A percentile compares a stretch with the other conserved stretches of the same genome.
These are phyloP conservation scores for Opisthograptis luteolata DNA, from an alignment of 2,888 invertebrate species.

Conservation along the genomic window DNA sequence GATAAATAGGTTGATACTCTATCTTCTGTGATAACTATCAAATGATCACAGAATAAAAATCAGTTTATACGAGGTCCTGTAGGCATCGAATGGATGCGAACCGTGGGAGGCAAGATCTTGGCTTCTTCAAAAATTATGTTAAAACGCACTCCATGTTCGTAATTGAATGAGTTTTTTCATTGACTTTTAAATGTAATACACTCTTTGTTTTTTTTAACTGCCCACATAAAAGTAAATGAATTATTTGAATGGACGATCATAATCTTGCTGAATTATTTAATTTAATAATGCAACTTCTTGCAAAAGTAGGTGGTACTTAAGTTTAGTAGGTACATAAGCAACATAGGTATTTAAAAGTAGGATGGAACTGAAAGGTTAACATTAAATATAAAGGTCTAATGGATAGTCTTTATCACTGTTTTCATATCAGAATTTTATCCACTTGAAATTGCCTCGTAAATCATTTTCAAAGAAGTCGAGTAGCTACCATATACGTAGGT, in stretches of 20 bases:
- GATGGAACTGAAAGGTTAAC: slow-evolving; percentile 9
- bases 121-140: slow-evolving; percentile 61
- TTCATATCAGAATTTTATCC: slow-evolving; percentile 46
- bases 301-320: too few species aligned
- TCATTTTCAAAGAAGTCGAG: slow-evolving; percentile 30
- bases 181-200: slow-evolving; percentile 72
- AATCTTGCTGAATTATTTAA: slow-evolving; percentile 48
- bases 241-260: slow-evolving; percentile 44
- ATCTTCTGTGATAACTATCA: slow-evolving; percentile 35
- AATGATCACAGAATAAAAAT: slow-evolving; percentile 47
- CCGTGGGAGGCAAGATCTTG: slow-evolving; percentile 55
- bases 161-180: slow-evolving; percentile 67
- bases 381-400: slow-evolving; percentile 45
- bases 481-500: slow-evolving; percentile 39
- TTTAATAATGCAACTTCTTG: slow-evolving; percentile 33
- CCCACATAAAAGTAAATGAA: slow-evolving; percentile 46
- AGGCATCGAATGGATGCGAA: slow-evolving; percentile 48
- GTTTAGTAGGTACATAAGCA: background rate
- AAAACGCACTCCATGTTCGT: slow-evolving; percentile 57
- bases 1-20: slow-evolving; percentile 20
- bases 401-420: slow-evolving; percentile 48
- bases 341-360: background rate
- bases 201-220: slow-evolving; percentile 61
- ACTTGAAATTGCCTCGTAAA: slow-evolving; percentile 49
- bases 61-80: slow-evolving; percentile 42